phyloP scores from a whole-genome alignment of 2,888 invertebrate genomes.

The Calephelis perditalis region DNA sequence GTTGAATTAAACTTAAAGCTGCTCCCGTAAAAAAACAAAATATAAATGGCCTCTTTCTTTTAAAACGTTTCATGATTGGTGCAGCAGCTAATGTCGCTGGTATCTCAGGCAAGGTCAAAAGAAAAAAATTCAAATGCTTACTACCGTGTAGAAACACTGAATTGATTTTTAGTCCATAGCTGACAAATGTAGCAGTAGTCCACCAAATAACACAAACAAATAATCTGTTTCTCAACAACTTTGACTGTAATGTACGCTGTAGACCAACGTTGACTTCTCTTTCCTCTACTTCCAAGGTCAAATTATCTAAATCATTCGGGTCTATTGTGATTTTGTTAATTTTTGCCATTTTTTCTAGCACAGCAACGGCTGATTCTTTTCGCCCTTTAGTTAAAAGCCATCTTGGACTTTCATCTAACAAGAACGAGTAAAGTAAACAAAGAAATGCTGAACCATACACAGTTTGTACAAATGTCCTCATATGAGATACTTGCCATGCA shows the following conservation, averaged over 20 bases:
- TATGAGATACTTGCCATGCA: too few species aligned
- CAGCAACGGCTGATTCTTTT: conserved; percentile 79
- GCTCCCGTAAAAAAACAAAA: conserved; percentile 81
- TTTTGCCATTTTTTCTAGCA: conserved; percentile 80
- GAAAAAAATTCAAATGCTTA: conserved; percentile 85
- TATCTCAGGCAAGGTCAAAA: conserved; percentile 75
- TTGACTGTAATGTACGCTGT: conserved; percentile 52
- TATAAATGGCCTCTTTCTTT: conserved; percentile 79
- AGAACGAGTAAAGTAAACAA: conserved; percentile 40
- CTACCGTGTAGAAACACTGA: conserved; percentile 86
- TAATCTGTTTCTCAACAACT: too few species aligned
- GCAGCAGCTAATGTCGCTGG: conserved; percentile 77
- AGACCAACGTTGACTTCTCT: conserved; percentile 40
- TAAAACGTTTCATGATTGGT: conserved; percentile 72
- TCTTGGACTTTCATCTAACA: too few species aligned
- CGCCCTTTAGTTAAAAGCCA: conserved; percentile 61
- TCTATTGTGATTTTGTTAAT: conserved; percentile 52
- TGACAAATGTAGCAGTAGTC: conserved; percentile 79
- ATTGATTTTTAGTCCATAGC: conserved; percentile 87
- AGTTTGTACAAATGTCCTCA: too few species aligned
- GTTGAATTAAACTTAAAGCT: conserved; percentile 77
- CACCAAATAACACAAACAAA: too few species aligned
- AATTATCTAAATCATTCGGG: conserved; percentile 38
- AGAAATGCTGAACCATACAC: conserved; percentile 82
- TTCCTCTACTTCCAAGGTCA: conserved; percentile 41